Conservation (phyloP, 37 sponge, comb jelly and placozoan genomes). For the Petrosia ficiformis region DNA sequence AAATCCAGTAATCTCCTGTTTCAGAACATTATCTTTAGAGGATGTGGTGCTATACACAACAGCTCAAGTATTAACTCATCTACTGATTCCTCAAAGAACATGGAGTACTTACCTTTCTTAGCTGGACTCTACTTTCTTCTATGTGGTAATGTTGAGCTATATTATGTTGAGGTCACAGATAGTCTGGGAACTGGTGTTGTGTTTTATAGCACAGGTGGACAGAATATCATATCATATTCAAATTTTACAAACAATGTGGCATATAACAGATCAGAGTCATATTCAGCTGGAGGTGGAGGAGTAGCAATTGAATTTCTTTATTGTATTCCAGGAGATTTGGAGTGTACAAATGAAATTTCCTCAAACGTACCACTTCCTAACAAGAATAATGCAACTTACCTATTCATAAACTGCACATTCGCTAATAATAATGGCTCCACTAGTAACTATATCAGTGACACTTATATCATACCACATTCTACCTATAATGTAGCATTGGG, state of each 20-base stretch:
- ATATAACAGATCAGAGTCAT: background rate
- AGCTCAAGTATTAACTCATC: conserved; percentile 13
- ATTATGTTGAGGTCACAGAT: background rate
- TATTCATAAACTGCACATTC: conserved; percentile 27
- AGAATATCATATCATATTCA: conserved; percentile 9
- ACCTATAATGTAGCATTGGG: conserved; percentile 21
- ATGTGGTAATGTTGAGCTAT: conserved; percentile 7
- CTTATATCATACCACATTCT: conserved; percentile 2
- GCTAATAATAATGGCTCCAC: conserved; percentile 11
- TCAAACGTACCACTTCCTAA: background rate
- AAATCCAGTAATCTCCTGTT: conserved; percentile 3
- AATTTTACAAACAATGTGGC: conserved; percentile 7
- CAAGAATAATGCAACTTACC: background rate
- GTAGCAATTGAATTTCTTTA: conserved; percentile 9
- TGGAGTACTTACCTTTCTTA: background rate
- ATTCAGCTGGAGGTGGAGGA: conserved; percentile 16
- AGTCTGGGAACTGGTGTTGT: conserved; percentile 45
- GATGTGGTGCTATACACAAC: conserved; percentile 18
- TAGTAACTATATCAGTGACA: background rate
- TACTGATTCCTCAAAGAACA: background rate
- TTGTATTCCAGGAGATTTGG: conserved; percentile 10
- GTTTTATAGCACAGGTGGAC: conserved; percentile 24
- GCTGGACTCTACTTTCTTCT: conserved; percentile 16
- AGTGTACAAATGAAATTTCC: background rate
- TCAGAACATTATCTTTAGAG: background rate